These are phyloP conservation scores for Polydrusus tereticollis DNA, from an alignment of 2,888 invertebrate genomes.

Conservation along the genomic window DNA sequence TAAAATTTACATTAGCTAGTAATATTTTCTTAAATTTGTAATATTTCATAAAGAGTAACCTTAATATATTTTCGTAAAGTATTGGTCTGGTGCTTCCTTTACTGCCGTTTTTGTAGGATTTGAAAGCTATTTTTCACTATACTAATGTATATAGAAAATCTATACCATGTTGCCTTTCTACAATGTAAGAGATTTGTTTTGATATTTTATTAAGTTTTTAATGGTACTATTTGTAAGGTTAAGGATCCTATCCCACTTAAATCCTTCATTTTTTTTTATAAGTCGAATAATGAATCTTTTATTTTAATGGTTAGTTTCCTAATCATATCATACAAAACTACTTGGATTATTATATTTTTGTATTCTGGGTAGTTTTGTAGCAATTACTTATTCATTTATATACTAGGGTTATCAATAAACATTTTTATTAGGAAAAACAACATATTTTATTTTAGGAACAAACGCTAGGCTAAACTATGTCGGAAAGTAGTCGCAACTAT, in stretches of 20 bases:
- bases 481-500: no score
- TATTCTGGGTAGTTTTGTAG: constrained; percentile 42
- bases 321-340: constrained; percentile 5
- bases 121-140: constrained; percentile 34
- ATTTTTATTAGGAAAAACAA: constrained; percentile 46
- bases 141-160: constrained; percentile 55
- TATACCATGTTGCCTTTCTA: constrained; percentile 62
- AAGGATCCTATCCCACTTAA: constrained; percentile 32
- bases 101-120: constrained; percentile 31
- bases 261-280: constrained; percentile 11
- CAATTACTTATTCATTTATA: constrained; percentile 50
- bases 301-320: constrained; percentile 28
- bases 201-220: constrained; percentile 51
- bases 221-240: constrained; percentile 30
- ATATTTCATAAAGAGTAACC: constrained; percentile 6
- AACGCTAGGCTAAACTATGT: no score
- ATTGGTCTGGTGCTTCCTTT: constrained; percentile 55
- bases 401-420: constrained; percentile 49
- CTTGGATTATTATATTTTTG: constrained; percentile 28
- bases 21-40: constrained; percentile 23
- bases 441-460: not conserved
- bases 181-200: constrained; percentile 59
- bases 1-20: constrained; percentile 15
- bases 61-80: constrained; percentile 20
- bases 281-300: constrained; percentile 39